Evolutionary conservation across 1,140 invertebrate genomes (phyloP), one percentile per base, ranked within the genome.

Genomic region (Aphidius gifuensis): DNA sequence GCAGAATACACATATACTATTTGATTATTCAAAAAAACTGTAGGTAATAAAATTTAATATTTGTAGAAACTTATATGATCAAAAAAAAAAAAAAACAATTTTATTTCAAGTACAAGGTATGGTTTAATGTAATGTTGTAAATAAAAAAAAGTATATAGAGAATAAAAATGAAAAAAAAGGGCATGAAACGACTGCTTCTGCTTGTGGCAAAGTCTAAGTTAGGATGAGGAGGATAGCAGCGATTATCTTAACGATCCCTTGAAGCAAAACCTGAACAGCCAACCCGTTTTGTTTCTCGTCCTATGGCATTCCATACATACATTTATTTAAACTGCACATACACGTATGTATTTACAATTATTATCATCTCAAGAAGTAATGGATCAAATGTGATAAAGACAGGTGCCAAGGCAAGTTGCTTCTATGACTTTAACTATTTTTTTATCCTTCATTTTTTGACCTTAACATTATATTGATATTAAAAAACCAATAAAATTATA

Each of bases 161-260:
- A 51, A 45, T n/a, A 43, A 60, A 9, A n/a, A 50, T 23, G 38
- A 48, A 23, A 9, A 58, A 60, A 51, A 40, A 62, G 48, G 58
- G 6, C 7, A 49, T 45, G 23, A 58, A 62, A 40, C 50, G 58
- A 60, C 57, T 46, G 38, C 49, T 32, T 32, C 23, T 32, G 23
- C 62, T 58, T 59, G 61, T 66, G 67, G 71, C 73, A 71, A 72
- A 76, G 70, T 71, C 74, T 75, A 78, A 78, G 75, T 77, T 78
- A 77, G 77, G 75, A 76, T 71, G 74, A 76, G 74, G 77, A 78
- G 74, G 77, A 78, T 79, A 79, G 75, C 71, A 66, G 69, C 75
- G 74, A 79, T 79, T 79, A 80, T 80, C 74, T 80, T 80, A 79
- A 78, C 79, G 79, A 80, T 78, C 73, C 72, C 78, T 71, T 74